These are phyloP conservation scores for Hypsopygia costalis DNA, from an alignment of 2,888 invertebrate species.

Conservation along the genomic window DNA sequence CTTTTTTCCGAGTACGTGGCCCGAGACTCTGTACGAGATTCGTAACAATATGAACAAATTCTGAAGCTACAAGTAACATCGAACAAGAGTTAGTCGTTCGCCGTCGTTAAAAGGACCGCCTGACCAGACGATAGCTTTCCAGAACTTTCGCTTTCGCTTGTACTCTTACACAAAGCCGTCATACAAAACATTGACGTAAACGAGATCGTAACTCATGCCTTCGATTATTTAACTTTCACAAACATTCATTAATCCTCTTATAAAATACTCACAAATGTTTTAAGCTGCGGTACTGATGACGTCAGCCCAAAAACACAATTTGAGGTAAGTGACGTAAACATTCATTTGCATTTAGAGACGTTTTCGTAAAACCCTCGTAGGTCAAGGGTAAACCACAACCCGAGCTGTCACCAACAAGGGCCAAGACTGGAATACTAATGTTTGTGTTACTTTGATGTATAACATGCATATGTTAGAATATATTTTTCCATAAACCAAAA, in stretches of 20 bases:
- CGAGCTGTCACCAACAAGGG: not conserved
- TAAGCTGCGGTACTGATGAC: not conserved
- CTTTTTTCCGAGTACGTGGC: too few relatives aligned
- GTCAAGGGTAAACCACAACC: not conserved
- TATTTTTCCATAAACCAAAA: too few relatives aligned
- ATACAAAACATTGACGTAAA: slow-evolving; percentile 20
- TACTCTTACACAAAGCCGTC: slow-evolving; percentile 29
- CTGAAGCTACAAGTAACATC: slow-evolving; percentile 20
- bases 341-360: not conserved
- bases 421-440: not conserved
- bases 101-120: slow-evolving; percentile 29
- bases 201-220: slow-evolving; percentile 19
- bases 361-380: not conserved
- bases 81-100: slow-evolving; percentile 23
- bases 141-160: slow-evolving; percentile 56
- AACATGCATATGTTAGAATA: too few relatives aligned
- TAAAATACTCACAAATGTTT: not conserved
- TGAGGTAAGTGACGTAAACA: not conserved
- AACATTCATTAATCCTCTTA: slow-evolving; percentile 3
- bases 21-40: not conserved
- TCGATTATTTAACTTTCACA: slow-evolving; percentile 32
- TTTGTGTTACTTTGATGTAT: not conserved
- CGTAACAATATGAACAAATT: slow-evolving; percentile 23
- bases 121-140: slow-evolving; percentile 42
- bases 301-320: not conserved